Percentiles rank a stretch among this genome's conserved stretches.
Evolutionary conservation across 2,797 vertebrate genomes (phyloP).

Genomic region (Hemitrygon akajei): DNA sequence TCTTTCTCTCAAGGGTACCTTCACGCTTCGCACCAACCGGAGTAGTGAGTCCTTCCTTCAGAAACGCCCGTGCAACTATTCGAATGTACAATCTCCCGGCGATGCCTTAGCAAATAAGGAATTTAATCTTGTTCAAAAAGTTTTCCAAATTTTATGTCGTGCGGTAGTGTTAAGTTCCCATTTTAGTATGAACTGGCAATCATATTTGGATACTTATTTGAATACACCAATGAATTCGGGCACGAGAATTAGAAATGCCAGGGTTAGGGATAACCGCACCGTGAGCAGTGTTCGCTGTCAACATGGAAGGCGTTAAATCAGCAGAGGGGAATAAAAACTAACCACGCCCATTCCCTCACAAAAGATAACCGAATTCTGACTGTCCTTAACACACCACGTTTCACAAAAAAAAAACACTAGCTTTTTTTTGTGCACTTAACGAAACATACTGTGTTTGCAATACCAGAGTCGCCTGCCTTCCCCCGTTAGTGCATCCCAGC

Average conservation of each 20-base stretch:
- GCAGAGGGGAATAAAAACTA: not conserved
- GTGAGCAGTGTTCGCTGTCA: not conserved
- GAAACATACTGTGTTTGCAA: not conserved
- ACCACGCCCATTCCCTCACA: slow-evolving; percentile 12
- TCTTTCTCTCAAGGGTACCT: not conserved
- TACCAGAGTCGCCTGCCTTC: not conserved
- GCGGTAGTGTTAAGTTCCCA: not conserved
- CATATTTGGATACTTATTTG: not conserved
- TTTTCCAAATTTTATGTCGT: not conserved
- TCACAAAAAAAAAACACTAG: too few species aligned
- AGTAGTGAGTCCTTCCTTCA: too few species aligned
- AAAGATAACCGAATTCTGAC: too few species aligned
- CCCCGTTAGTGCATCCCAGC: not conserved
- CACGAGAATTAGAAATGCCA: not conserved
- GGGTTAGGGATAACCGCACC: not conserved
- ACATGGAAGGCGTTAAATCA: not conserved
- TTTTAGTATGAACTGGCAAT: too few species aligned
- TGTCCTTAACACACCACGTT: too few species aligned
- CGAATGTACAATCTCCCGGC: too few species aligned
- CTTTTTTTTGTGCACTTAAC: not conserved
- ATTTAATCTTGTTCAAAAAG: too few species aligned
- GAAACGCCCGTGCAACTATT: too few species aligned
- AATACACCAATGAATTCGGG: not conserved
- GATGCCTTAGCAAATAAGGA: too few species aligned
- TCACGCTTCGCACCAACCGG: not conserved